A percentile compares a stretch with the other conserved stretches of the same genome.
Evolutionary conservation across 2,113 vertebrate genomes (phyloP).

Genomic region (Chaetorhynchus papuensis): DNA sequence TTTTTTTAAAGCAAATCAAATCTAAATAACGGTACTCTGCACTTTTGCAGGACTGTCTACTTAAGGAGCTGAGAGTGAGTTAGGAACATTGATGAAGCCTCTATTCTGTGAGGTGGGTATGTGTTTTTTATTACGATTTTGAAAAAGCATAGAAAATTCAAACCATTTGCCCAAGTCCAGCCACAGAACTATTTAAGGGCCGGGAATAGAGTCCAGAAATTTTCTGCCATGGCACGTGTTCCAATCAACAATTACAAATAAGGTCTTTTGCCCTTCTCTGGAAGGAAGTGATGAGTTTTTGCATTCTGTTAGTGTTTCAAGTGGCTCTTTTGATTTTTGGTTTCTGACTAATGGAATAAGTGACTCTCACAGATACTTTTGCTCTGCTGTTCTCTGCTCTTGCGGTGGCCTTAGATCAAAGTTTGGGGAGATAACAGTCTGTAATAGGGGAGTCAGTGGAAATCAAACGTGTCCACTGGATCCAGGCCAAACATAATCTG

Average conservation of each 20-base stretch:
- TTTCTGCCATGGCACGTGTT: not conserved
- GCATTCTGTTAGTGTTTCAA: not conserved
- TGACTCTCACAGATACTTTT: not conserved
- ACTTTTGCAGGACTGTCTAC: conserved; percentile 28
- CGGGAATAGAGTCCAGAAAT: not conserved
- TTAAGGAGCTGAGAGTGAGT: conserved; percentile 36
- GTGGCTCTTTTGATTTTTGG: not conserved
- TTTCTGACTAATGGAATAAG: conserved; percentile 31
- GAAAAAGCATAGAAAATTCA: not conserved
- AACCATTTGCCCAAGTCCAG: not conserved
- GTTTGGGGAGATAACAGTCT: not conserved
- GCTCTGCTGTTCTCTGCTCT: not conserved
- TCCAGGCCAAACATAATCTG: not conserved
- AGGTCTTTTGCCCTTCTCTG: not conserved
- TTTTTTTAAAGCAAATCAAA: not conserved
- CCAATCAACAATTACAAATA: not conserved
- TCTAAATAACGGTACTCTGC: conserved; percentile 2
- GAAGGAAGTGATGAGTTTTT: conserved; percentile 25
- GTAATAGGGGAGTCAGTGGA: not conserved
- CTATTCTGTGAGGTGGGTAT: conserved; percentile 35
- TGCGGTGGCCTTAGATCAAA: not conserved
- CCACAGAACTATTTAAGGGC: not conserved
- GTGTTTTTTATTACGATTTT: not conserved
- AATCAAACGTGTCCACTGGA: not conserved
- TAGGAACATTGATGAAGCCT: conserved; percentile 54